Conservation (phyloP, 2,113 vertebrate species). For the Paralichthys olivaceus region DNA sequence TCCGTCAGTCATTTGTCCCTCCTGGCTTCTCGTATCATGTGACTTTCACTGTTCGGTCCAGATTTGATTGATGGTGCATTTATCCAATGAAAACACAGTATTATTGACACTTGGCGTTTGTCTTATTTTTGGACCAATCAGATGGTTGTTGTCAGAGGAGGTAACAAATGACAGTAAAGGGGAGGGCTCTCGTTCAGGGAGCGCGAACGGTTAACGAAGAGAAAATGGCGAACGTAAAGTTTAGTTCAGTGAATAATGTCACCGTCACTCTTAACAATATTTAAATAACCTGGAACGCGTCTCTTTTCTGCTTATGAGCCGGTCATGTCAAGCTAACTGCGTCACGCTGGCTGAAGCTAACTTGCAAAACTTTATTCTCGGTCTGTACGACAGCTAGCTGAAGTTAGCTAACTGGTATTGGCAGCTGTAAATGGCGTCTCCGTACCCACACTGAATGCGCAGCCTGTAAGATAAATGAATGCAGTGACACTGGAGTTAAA, state of each 20-base stretch:
- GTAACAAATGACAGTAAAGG: conserved; percentile 66
- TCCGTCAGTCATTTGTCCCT: background rate
- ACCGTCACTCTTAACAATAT: background rate
- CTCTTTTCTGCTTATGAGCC: rapidly evolving
- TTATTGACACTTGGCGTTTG: background rate
- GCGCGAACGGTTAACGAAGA: conserved; percentile 80
- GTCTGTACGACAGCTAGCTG: conserved; percentile 3
- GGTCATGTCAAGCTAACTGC: rapidly evolving
- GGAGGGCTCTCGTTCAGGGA: conserved; percentile 43
- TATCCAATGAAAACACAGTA: conserved; percentile 44
- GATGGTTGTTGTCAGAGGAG: background rate
- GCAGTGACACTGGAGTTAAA: background rate
- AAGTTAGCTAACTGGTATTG: background rate
- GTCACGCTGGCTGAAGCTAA: background rate
- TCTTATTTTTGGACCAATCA: conserved; percentile 53
- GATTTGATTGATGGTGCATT: conserved; percentile 36
- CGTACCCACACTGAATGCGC: background rate
- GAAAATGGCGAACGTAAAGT: conserved; percentile 76
- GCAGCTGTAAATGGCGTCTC: conserved; percentile 19
- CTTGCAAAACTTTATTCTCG: background rate
- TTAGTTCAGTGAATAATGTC: background rate
- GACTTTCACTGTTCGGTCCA: background rate
- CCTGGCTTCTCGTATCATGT: background rate
- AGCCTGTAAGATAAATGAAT: no score
- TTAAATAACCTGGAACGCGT: background rate